A percentile compares a stretch with the other conserved stretches of the same genome.
Evolutionary conservation across 37 sponge, comb jelly and placozoan species (phyloP).

Genomic region (Oopsacas minuta): DNA sequence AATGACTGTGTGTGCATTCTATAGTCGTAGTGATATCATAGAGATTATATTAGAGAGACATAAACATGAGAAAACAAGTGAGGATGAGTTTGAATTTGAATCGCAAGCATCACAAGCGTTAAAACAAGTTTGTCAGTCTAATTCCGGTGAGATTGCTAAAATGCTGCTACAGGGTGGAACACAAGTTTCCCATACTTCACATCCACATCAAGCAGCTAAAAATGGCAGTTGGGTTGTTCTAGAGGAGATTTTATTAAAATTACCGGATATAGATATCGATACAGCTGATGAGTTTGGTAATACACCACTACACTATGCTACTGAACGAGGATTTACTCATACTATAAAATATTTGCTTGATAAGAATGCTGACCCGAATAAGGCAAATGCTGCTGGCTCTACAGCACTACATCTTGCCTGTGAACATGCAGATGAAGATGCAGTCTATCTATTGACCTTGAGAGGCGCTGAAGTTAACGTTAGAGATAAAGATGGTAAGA

Average conservation of each 20-base stretch:
- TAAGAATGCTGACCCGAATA: not conserved
- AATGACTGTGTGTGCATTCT: not conserved
- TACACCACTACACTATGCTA: constrained; percentile 7
- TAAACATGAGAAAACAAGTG: not conserved
- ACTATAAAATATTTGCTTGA: not conserved
- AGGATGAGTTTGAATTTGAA: not conserved
- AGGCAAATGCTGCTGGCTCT: not conserved
- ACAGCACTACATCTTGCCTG: not conserved
- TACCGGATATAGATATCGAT: not conserved
- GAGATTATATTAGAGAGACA: not conserved
- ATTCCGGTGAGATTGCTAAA: not conserved
- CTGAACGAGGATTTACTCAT: constrained; percentile 4
- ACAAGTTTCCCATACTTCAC: not conserved
- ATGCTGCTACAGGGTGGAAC: not conserved
- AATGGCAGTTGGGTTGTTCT: not conserved
- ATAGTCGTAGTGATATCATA: not conserved
- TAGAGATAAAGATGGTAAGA: not conserved
- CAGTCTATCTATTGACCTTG: not conserved
- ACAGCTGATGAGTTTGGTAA: not conserved
- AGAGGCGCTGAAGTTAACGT: not conserved
- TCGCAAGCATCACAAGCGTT: not conserved
- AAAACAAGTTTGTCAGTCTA: not conserved
- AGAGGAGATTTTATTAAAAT: not conserved
- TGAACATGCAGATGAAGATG: not conserved
- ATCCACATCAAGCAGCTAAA: not conserved